phyloP scores from a whole-genome alignment of 2,797 vertebrate species.

The Tolypeutes matacus region DNA sequence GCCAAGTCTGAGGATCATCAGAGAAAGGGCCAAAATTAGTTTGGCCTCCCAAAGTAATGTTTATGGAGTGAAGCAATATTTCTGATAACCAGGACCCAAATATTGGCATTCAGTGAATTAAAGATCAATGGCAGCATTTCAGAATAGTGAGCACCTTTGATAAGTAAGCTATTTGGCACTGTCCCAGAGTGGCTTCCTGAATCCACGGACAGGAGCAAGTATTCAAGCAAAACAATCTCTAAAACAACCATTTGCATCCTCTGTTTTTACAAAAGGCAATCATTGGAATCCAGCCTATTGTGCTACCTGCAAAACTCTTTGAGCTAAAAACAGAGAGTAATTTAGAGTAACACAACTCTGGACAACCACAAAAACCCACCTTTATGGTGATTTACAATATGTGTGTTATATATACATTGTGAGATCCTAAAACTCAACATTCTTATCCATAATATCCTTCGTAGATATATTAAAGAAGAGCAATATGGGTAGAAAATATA shows the following conservation, averaged over 20 bases:
- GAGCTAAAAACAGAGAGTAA: neutral
- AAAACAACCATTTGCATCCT: neutral
- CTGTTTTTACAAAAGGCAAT: neutral
- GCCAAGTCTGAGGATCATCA: neutral
- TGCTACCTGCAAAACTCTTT: constrained; percentile 14
- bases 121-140: constrained; percentile 20
- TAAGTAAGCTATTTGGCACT: neutral
- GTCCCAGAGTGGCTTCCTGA: neutral
- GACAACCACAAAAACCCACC: neutral
- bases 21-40: neutral
- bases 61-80: constrained; percentile 24
- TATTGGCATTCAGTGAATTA: neutral
- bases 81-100: constrained; percentile 4
- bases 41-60: neutral
- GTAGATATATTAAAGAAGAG: neutral
- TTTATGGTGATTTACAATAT: neutral
- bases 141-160: neutral
- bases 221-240: neutral
- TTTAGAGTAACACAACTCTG: neutral
- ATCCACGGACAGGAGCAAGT: neutral
- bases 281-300: neutral
- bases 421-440: constrained; percentile 19
- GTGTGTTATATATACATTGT: neutral
- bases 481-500: neutral
- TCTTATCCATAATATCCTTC: neutral